phyloP scores from a whole-genome alignment of 1,140 invertebrate species.

The Brachionus sp. region DNA sequence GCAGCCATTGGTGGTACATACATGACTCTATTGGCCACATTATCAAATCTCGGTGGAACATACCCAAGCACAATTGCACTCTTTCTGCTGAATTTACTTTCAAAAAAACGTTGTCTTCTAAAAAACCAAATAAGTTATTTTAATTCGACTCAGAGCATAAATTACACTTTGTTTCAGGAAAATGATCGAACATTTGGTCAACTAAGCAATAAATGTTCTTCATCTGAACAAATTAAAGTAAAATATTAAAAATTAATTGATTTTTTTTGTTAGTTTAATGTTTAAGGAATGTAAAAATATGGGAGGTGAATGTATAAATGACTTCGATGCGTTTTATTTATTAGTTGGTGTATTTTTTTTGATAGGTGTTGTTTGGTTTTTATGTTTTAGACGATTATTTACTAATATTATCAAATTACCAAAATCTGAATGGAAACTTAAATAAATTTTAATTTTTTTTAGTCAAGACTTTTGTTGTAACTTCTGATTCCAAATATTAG shows the following conservation, averaged over 20 bases:
- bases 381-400: conserved; percentile 2
- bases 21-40: conserved; percentile 96
- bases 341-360: conserved; percentile 74
- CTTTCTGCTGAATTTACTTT: conserved; percentile 13
- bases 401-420: neutral
- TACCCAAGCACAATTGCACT: neutral
- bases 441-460: neutral
- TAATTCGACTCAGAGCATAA: neutral
- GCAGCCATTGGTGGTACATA: conserved; percentile 93
- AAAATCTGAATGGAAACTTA: conserved; percentile 26
- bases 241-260: neutral
- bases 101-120: neutral
- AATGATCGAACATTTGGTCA: neutral
- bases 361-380: conserved; percentile 74
- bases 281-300: conserved; percentile 64
- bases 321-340: conserved; percentile 84
- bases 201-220: neutral
- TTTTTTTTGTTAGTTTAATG: neutral
- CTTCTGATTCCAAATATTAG: no score
- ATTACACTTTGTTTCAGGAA: neutral
- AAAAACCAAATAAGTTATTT: neutral
- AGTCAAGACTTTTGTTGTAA: no score
- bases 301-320: conserved; percentile 69
- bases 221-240: neutral
- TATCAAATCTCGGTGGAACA: conserved; percentile 75